Percentiles rank a stretch among this genome's conserved stretches.
Evolutionary conservation across 1,140 invertebrate species (phyloP).

Genomic region (Penaeus japonicus): DNA sequence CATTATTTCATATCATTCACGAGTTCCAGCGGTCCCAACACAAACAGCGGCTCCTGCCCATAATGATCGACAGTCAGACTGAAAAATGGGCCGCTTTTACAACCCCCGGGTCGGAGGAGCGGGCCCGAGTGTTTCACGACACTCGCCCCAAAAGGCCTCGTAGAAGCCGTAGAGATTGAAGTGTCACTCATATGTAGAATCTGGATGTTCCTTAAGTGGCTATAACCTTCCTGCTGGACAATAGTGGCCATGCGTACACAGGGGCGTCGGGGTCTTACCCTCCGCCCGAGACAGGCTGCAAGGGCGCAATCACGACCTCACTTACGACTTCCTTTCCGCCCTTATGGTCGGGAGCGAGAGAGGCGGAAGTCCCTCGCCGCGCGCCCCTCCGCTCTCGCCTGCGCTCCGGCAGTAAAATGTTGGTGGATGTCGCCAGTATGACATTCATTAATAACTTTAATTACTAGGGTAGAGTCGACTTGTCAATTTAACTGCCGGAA

Average conservation of each 20-base stretch:
- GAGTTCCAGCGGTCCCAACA: too few species aligned
- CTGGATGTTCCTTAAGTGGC: conserved; percentile 44
- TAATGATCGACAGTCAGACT: too few species aligned
- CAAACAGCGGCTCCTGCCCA: too few species aligned
- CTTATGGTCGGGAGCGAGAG: background rate
- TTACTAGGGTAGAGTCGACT: conserved; percentile 47
- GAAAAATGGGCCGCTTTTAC: too few species aligned
- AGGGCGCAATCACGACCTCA: background rate
- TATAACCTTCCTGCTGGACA: conserved; percentile 43
- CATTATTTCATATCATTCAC: too few species aligned
- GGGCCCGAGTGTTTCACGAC: too few species aligned
- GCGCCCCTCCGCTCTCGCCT: background rate
- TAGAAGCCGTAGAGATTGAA: conserved; percentile 25
- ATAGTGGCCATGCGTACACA: conserved; percentile 14
- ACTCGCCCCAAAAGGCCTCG: too few species aligned
- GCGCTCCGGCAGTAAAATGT: conserved; percentile 20
- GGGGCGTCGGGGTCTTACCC: background rate
- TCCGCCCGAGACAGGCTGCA: background rate
- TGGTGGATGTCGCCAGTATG: conserved; percentile 42
- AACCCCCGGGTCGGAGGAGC: too few species aligned
- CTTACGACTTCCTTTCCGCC: background rate
- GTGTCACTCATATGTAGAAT: conserved; percentile 45
- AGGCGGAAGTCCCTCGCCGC: background rate
- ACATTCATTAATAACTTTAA: conserved; percentile 57
- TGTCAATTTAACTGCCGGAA: conserved; percentile 55